Conservation (phyloP, 2,797 vertebrate species). For the Lerista edwardsae region DNA sequence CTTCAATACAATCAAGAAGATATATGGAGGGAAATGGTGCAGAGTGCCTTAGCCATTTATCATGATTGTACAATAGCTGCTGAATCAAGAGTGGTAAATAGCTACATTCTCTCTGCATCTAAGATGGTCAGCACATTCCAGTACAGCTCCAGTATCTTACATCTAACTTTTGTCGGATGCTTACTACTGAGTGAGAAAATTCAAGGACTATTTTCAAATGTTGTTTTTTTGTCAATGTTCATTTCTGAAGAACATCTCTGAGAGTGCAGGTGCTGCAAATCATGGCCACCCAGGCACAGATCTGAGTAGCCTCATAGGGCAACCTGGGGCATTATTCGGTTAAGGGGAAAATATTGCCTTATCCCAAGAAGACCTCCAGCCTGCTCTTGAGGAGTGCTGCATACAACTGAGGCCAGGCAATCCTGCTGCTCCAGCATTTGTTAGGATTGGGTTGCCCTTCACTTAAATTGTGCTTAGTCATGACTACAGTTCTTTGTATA, state of each 20-base stretch:
- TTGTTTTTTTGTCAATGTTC: neutral
- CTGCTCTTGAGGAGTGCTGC: too few species aligned
- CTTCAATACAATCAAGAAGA: slow-evolving; percentile 62
- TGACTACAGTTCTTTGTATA: too few species aligned
- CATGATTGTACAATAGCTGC: slow-evolving; percentile 48
- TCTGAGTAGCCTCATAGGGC: too few species aligned
- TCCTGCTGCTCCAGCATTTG: too few species aligned
- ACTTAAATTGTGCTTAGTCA: too few species aligned
- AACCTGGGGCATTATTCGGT: too few species aligned
- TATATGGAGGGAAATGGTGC: slow-evolving; percentile 46
- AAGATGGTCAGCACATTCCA: slow-evolving; percentile 15
- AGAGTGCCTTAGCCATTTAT: slow-evolving; percentile 58
- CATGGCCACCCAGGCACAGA: too few species aligned
- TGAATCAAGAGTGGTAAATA: slow-evolving; percentile 54
- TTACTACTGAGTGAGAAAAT: neutral
- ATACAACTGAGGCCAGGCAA: too few species aligned
- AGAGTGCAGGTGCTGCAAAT: too few species aligned
- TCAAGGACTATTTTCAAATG: neutral
- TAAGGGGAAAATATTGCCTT: too few species aligned
- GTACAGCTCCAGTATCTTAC: neutral
- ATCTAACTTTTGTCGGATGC: neutral
- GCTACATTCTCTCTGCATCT: neutral
- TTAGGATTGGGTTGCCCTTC: too few species aligned
- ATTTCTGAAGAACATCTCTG: neutral
- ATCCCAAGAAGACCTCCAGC: too few species aligned